Conservation (phyloP, 2,113 vertebrate genomes). For the Phrynosoma platyrhinos region DNA sequence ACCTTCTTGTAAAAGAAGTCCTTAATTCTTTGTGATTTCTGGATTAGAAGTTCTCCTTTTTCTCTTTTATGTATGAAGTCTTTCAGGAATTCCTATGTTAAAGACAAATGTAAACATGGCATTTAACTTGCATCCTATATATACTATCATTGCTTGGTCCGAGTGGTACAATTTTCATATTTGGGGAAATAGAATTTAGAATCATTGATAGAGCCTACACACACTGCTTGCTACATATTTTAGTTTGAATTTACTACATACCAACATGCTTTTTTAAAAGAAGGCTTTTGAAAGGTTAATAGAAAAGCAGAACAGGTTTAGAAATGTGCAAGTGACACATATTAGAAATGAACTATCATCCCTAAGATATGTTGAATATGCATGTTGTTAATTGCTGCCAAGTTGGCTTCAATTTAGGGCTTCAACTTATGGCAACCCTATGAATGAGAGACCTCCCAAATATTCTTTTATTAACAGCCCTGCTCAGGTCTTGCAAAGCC, state of each 20-base stretch:
- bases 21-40: constrained; percentile 81
- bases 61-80: constrained; percentile 83
- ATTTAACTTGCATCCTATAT: neutral
- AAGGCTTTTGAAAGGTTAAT: neutral
- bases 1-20: constrained; percentile 84
- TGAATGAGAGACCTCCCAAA: no score
- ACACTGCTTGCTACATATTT: no score
- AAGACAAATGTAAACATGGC: neutral
- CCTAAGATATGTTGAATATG: no score
- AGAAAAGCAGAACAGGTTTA: neutral
- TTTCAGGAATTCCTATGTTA: constrained; percentile 80
- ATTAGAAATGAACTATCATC: neutral
- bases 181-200: neutral
- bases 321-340: neutral
- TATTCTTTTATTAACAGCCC: no score
- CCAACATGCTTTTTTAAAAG: no score
- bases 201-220: no score
- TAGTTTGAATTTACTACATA: no score
- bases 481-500: no score
- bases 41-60: constrained; percentile 84
- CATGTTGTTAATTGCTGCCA: neutral
- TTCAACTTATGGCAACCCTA: no score
- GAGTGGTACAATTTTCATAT: neutral
- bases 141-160: neutral
- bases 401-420: neutral